Evolutionary conservation across 64 coral and sea anemone genomes (phyloP).

Genomic region (Actinia tenebrosa): DNA sequence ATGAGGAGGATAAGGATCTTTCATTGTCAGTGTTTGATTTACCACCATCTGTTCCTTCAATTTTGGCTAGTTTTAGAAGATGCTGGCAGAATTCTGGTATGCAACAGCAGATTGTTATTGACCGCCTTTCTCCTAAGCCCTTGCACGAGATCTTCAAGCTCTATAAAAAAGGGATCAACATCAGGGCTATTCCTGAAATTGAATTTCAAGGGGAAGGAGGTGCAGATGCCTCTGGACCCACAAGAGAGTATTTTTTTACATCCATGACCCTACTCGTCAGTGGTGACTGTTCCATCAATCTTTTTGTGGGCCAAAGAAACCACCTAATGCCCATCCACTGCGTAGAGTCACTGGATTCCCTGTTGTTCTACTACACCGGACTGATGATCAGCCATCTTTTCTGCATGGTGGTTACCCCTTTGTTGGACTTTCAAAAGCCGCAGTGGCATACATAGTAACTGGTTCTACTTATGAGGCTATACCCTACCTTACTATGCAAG

Average conservation of each 20-base stretch:
- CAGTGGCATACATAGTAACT: conserved; percentile 25
- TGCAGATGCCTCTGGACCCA: conserved; percentile 27
- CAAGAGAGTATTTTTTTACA: neutral
- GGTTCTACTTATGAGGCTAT: neutral
- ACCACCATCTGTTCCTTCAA: neutral
- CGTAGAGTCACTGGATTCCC: conserved; percentile 24
- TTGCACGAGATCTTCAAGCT: conserved; percentile 44
- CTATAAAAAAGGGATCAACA: conserved; percentile 40
- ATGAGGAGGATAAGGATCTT: neutral
- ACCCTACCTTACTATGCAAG: neutral
- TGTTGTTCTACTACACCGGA: conserved; percentile 25
- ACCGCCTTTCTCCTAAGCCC: conserved; percentile 18
- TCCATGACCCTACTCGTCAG: neutral
- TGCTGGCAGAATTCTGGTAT: conserved; percentile 14
- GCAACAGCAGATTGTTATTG: conserved; percentile 25
- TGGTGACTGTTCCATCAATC: neutral
- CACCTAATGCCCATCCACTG: conserved; percentile 33
- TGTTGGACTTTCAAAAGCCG: conserved; percentile 18
- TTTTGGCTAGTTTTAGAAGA: conserved; percentile 21
- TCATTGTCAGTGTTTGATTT: neutral
- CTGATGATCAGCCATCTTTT: conserved; percentile 23
- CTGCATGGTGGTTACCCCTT: conserved; percentile 29
- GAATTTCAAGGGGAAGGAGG: conserved; percentile 33
- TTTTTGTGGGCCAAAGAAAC: conserved; percentile 32
- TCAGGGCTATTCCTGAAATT: conserved; percentile 36